A percentile compares a stretch with the other conserved stretches of the same genome.
These are phyloP conservation scores for Acrobasis consociella DNA, from an alignment of 2,888 invertebrate genomes.

Conservation along the genomic window DNA sequence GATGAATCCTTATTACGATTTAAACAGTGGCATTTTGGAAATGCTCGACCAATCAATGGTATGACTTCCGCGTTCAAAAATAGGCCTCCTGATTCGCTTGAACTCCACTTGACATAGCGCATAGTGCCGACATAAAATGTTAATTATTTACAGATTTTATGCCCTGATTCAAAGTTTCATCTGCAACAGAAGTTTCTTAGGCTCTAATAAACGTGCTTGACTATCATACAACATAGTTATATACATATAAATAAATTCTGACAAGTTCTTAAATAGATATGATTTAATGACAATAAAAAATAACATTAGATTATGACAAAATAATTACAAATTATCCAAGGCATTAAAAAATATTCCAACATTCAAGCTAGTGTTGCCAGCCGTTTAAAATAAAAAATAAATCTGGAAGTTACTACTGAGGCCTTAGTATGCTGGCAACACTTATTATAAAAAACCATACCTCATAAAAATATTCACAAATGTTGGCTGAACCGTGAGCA, in stretches of 20 bases:
- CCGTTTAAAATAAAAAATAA: constrained; percentile 13
- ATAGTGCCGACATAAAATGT: background rate
- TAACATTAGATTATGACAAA: constrained; percentile 34
- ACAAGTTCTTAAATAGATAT: constrained; percentile 34
- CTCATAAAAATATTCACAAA: constrained; percentile 36
- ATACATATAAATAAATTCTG: constrained; percentile 32
- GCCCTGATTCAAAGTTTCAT: background rate
- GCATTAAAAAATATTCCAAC: constrained; percentile 25
- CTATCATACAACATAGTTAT: constrained; percentile 26
- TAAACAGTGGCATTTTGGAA: no score
- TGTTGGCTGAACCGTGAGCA: constrained; percentile 66
- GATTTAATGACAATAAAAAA: constrained; percentile 43
- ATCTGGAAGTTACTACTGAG: constrained; percentile 22
- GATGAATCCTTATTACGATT: no score
- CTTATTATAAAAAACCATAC: constrained; percentile 23
- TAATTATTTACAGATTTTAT: background rate
- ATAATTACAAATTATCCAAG: constrained; percentile 41
- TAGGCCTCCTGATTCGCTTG: no score
- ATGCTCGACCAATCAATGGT: no score
- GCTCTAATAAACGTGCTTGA: constrained; percentile 16
- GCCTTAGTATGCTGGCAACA: constrained; percentile 35
- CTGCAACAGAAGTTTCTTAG: constrained; percentile 16
- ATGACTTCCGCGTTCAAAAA: no score
- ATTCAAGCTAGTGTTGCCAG: constrained; percentile 29
- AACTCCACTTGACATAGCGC: background rate